Evolutionary conservation across 2,888 invertebrate species (phyloP).

Genomic region (Gibbula magus): DNA sequence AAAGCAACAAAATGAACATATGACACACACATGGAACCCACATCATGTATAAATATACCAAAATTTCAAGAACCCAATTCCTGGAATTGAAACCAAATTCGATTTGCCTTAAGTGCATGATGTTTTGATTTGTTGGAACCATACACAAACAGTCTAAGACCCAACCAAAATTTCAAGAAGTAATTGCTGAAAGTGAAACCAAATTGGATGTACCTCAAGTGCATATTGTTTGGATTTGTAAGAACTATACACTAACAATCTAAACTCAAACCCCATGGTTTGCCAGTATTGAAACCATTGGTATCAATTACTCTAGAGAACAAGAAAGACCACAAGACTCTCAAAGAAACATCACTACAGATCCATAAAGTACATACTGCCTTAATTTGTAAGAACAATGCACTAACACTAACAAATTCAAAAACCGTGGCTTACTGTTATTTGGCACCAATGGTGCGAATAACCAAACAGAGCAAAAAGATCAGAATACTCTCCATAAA

Average conservation of each 20-base stretch:
- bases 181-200: background rate
- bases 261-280: background rate
- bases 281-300: no score
- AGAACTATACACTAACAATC: background rate
- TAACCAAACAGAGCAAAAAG: no score
- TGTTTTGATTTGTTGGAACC: background rate
- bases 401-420: no score
- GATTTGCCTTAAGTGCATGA: background rate
- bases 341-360: no score
- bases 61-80: background rate
- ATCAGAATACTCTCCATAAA: no score
- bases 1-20: no score
- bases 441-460: no score
- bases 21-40: background rate
- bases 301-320: no score
- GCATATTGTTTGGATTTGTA: background rate
- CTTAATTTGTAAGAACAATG: no score
- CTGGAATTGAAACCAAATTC: background rate
- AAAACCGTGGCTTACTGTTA: no score
- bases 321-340: no score
- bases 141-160: background rate
- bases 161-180: background rate
- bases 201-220: background rate
- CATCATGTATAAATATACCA: background rate
- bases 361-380: no score